Evolutionary conservation across 1,140 invertebrate species (phyloP), one percentile per base, ranked within the genome.

Genomic region (Drusus annulatus): DNA sequence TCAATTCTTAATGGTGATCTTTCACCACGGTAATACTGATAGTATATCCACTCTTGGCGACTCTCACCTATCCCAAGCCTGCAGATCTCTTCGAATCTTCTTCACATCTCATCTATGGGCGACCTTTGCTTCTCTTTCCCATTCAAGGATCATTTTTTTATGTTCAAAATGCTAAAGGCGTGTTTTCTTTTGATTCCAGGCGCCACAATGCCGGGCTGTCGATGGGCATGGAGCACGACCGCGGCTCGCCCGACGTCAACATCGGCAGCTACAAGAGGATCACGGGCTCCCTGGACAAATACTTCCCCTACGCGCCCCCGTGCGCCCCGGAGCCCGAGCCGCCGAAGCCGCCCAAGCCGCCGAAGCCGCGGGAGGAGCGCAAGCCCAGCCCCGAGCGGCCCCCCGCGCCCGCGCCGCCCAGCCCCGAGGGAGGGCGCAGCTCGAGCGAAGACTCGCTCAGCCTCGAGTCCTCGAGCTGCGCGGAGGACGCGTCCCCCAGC

Each of bases 201-300:
- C 69, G 69, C n/a, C 69, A 74, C 28, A 74, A 74, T 56, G 69
- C 69, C 5, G 52, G 19, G 13, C 50, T 74, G 10, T 19, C 69
- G 16, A 28, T 56, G 50, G 52, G 21, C 10, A 50, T 51, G 8
- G 52, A 25, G 16, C 69, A 54, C 10, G 69, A 74, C 10, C n/a
- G 69, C 3, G 69, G 69, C 21, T 74, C 69, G 7, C 50, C 51
- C 13, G 69, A 74, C 15, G 69, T 56, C 50, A 74, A 74, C 52
- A 54, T 56, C 21, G 69, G 69, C 17, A 74, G 69, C 28, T 74
- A 74, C 69, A 74, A 74, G 21, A 23, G 28, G 1, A 74, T 74
- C 69, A 74, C 13, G 13, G 69, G 50, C 21, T 74, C 69, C 0
- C 15, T 74, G 69, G 69, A 74, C 50, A 74, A 74, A 36, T 3